Percentiles rank a stretch among this genome's conserved stretches.
Conservation (phyloP, 2,888 invertebrate genomes). For the Philhelius pedissequus region DNA sequence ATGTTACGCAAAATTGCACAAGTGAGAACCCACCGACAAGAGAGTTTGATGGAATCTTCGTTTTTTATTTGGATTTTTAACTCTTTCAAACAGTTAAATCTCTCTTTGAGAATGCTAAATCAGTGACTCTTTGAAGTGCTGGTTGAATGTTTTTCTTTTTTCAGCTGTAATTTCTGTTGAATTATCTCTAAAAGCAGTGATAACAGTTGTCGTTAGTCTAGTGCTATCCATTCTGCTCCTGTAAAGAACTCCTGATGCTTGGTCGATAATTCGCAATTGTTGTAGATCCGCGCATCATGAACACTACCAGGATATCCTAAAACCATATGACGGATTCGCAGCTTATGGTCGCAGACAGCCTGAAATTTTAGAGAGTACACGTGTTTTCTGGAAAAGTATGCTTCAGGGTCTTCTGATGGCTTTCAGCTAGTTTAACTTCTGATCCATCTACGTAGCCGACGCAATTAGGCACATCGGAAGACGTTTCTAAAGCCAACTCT, state of each 20-base stretch:
- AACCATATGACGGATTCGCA: conserved; percentile 37
- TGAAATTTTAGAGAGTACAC: conserved; percentile 42
- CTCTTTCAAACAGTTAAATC: neutral
- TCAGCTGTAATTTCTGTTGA: neutral
- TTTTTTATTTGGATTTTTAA: neutral
- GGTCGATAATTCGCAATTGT: conserved; percentile 37
- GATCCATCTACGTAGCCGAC: conserved; percentile 50
- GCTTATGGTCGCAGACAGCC: conserved; percentile 35
- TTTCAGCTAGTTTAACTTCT: conserved; percentile 55
- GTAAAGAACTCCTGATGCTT: neutral
- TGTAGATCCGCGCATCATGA: neutral
- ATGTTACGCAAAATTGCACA: neutral
- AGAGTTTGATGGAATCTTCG: neutral
- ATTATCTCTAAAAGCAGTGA: neutral
- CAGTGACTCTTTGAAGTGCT: neutral
- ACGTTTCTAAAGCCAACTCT: too few species aligned
- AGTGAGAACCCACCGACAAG: neutral
- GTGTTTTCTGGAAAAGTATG: conserved; percentile 48
- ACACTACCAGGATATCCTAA: neutral
- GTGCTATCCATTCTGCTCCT: conserved; percentile 47
- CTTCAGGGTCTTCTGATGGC: conserved; percentile 29
- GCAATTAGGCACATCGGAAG: conserved; percentile 37
- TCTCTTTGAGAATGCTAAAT: neutral
- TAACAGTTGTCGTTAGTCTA: neutral
- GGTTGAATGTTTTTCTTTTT: neutral